Base-by-base conservation (phyloP, 2,888 invertebrate species). In the Epistrophe grossulariae region DNA sequence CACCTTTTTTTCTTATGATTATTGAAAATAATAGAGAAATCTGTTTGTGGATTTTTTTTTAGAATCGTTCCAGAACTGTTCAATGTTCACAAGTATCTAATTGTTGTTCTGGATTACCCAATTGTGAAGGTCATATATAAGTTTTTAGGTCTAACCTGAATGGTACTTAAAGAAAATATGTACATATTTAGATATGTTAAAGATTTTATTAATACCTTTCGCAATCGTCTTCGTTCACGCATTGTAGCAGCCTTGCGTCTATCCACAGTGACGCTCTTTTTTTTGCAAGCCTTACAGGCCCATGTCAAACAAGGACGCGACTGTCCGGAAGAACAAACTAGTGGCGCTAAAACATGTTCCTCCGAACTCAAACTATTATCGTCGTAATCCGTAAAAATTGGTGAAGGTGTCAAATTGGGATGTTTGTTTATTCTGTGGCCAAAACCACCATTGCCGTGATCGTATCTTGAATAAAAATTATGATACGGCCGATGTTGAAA, bases 281-380 rank as follows among this genome's bases (percentile, higher is more conserved):
- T 96, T 93, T 99, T 99, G 93, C 99, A 99, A 0, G 98, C 98
- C 91, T 99, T 99, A 93, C 99, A 99, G 3, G 99, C 99, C 99
- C 99, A 99, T 13, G 98, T 95, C 52, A 99, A 94, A 91, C 99
- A 99, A 84, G 97, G 95, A 85, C 97, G 95, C 3, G 91, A 91
- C 87, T 92, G 92, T 6, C 92, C 91, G 83, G 93, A 90, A 90
- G 94, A 91, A 91, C 94, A 92, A 89, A 93, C 90, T 89, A 93
- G 89, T 83, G 94, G 92, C 59, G 93, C 91, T 89, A 93, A 89
- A 45, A 93, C 93, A 89, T 93, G 93, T 84, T 93, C 93, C 88
- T 93, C 93, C 45, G 93, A 93, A 60, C 93, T 91, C 60, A 93
- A 91, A 60, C 90, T 91, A 52, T 93, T 93, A 80, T 93, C 93